phyloP scores from a whole-genome alignment of 2,797 vertebrate genomes.

The Fistularia commersonii region DNA sequence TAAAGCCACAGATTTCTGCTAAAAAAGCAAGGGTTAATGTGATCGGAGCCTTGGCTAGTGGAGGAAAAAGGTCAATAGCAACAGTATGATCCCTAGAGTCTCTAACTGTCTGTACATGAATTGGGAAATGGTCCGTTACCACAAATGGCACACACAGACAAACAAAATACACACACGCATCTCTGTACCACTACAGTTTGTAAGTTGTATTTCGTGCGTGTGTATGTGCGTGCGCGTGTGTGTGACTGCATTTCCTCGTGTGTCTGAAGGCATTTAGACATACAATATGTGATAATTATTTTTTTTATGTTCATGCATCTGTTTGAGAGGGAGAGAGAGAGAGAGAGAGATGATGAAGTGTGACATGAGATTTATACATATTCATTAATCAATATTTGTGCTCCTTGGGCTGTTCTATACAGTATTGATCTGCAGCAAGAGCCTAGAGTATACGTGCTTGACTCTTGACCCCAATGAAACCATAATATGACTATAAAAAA shows the following conservation, averaged over 20 bases:
- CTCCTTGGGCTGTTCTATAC: conserved; percentile 42
- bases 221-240: conserved; percentile 3
- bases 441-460: conserved; percentile 50
- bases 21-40: conserved; percentile 2
- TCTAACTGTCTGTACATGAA: conserved; percentile 36
- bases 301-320: conserved; percentile 3
- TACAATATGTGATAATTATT: conserved; percentile 7
- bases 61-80: conserved; percentile 39
- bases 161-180: conserved; percentile 18
- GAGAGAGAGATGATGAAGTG: conserved; percentile 22
- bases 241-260: background rate
- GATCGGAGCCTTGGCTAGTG: conserved; percentile 17
- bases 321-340: background rate
- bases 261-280: conserved; percentile 2
- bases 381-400: conserved; percentile 63
- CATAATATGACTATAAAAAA: conserved; percentile 58
- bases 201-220: conserved; percentile 4
- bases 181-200: too few species aligned
- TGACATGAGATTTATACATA: conserved; percentile 55
- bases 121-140: conserved; percentile 39
- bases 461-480: conserved; percentile 58
- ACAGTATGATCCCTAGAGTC: conserved; percentile 26
- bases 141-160: conserved; percentile 18
- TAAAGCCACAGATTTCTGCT: background rate
- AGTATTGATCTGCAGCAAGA: conserved; percentile 58